These are phyloP conservation scores for Orbicella faveolata DNA, from an alignment of 64 coral and sea anemone genomes.

Conservation along the genomic window DNA sequence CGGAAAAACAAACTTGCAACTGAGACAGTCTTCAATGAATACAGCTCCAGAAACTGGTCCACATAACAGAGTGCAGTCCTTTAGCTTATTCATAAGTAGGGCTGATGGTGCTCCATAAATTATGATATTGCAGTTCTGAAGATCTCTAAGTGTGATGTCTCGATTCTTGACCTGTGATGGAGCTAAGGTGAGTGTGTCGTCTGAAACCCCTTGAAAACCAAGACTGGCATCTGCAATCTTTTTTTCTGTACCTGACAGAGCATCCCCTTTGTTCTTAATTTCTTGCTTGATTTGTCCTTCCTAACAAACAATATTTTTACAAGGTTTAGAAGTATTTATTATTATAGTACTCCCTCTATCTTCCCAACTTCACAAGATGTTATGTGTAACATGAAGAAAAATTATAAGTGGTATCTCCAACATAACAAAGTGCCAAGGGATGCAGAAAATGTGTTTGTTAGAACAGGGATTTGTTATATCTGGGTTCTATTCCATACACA, in stretches of 20 bases:
- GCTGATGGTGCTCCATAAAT: constrained; percentile 75
- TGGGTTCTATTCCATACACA: too few relatives aligned
- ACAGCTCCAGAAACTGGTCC: constrained; percentile 83
- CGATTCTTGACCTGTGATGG: constrained; percentile 62
- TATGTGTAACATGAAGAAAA: too few relatives aligned
- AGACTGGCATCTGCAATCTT: constrained; percentile 10
- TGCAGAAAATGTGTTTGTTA: too few relatives aligned
- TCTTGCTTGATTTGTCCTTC: background rate
- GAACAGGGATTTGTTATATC: too few relatives aligned
- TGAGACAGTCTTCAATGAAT: constrained; percentile 85
- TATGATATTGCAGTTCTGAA: constrained; percentile 74
- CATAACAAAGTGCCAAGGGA: too few relatives aligned
- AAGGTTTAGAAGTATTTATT: background rate
- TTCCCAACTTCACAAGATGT: too few relatives aligned
- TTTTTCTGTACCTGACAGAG: constrained; percentile 10
- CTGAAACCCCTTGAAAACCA: constrained; percentile 53
- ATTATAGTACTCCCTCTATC: background rate
- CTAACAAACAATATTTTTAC: constrained; percentile 3
- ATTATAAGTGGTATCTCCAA: too few relatives aligned
- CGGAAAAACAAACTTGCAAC: constrained; percentile 88
- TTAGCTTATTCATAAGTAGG: constrained; percentile 71
- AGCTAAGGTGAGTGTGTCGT: constrained; percentile 49
- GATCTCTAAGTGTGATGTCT: constrained; percentile 77
- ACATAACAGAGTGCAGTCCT: constrained; percentile 72
- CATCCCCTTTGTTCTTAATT: background rate